Evolutionary conservation across 2,888 invertebrate species (phyloP).

Genomic region (Pseudococcus viburni): DNA sequence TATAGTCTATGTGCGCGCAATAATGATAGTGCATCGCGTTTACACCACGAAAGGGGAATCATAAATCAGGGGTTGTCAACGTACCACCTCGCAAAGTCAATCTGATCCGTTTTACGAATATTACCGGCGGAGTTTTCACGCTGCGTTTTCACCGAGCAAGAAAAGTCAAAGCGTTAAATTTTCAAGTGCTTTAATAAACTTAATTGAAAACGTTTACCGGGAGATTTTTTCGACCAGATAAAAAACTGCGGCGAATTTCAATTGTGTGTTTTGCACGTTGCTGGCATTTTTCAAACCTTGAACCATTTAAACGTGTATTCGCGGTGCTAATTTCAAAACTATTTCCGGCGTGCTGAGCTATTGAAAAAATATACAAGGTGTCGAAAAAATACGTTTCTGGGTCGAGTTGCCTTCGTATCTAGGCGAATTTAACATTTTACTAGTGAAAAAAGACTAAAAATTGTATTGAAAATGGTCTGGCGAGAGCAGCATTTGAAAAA

Average conservation of each 20-base stretch:
- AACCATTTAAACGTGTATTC: neutral
- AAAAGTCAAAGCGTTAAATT: conserved; percentile 5
- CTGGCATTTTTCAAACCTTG: conserved; percentile 6
- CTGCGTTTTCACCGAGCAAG: neutral
- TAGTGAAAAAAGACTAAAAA: too few relatives aligned
- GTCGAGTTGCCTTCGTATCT: too few relatives aligned
- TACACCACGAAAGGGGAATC: conserved; percentile 42
- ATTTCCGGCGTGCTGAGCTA: neutral
- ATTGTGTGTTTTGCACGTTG: conserved; percentile 2
- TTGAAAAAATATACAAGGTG: neutral
- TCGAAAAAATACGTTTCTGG: too few relatives aligned
- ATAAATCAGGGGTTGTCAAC: conserved; percentile 54
- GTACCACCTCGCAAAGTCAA: neutral
- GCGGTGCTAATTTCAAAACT: neutral
- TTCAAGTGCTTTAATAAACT: conserved; percentile 12
- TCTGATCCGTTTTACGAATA: neutral
- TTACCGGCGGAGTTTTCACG: neutral
- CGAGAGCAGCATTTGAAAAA: too few relatives aligned
- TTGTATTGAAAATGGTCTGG: too few relatives aligned
- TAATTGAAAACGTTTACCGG: neutral
- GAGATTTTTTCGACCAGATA: neutral
- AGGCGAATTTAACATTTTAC: too few relatives aligned
- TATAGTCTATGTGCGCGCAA: conserved; percentile 19
- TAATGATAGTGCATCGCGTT: conserved; percentile 43
- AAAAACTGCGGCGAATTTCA: neutral